A percentile compares a stretch with the other conserved stretches of the same genome.
Conservation (phyloP, 2,888 invertebrate species). For the Spodoptera picta region DNA sequence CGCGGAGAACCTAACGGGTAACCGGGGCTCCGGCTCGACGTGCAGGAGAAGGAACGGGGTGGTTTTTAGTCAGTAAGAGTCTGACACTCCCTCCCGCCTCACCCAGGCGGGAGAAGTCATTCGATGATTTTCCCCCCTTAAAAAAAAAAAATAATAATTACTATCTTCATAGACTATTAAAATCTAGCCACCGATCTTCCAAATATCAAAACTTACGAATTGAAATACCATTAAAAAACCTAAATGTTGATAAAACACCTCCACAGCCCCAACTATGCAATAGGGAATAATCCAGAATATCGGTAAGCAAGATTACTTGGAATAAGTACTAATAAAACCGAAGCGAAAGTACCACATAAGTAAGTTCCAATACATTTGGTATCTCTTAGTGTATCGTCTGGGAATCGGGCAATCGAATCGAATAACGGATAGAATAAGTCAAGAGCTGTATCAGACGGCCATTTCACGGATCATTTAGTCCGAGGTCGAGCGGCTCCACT, state of each 20-base stretch:
- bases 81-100: too few species aligned
- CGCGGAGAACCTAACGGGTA: too few species aligned
- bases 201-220: not conserved
- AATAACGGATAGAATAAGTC: constrained; percentile 72
- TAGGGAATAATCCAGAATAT: not conserved
- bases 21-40: too few species aligned
- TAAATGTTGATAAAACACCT: constrained; percentile 9
- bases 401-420: constrained; percentile 61
- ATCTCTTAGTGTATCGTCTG: constrained; percentile 60
- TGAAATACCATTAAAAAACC: constrained; percentile 2
- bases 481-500: constrained; percentile 60
- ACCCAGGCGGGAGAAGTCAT: too few species aligned
- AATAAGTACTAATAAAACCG: constrained; percentile 30
- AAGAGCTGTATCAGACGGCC: constrained; percentile 67
- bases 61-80: too few species aligned
- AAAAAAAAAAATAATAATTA: too few species aligned
- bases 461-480: constrained; percentile 71
- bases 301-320: constrained; percentile 18
- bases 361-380: constrained; percentile 62
- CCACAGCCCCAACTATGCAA: too few species aligned
- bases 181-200: too few species aligned
- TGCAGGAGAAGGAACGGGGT: too few species aligned
- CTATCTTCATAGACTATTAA: too few species aligned
- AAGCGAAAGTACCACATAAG: constrained; percentile 41
- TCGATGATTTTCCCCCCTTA: too few species aligned